phyloP scores from a whole-genome alignment of 2,113 vertebrate species.

The Gorsachius goisagi region DNA sequence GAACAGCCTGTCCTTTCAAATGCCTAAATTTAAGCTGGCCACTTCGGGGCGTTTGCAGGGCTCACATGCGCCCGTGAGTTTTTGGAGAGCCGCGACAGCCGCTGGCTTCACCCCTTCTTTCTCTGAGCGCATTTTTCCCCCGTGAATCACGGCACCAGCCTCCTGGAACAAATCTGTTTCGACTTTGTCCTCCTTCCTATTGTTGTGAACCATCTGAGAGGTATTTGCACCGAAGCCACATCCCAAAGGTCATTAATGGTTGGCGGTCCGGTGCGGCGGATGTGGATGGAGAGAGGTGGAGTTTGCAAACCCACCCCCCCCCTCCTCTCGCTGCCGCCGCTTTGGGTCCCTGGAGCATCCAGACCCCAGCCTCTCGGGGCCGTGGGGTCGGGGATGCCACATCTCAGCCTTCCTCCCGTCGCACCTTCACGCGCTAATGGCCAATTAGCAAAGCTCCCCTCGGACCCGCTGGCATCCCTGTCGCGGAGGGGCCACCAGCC shows the following conservation, averaged over 20 bases:
- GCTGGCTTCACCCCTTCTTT: background rate
- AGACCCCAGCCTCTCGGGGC: background rate
- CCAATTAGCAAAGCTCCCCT: background rate
- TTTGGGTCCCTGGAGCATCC: background rate
- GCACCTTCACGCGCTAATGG: fast-evolving
- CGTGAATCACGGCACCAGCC: background rate
- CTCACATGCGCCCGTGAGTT: fast-evolving
- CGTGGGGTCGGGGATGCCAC: background rate
- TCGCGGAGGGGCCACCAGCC: background rate
- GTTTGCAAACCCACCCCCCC: background rate
- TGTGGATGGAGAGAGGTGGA: background rate
- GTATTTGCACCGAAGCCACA: background rate
- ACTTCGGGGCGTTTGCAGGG: background rate
- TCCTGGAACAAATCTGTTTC: background rate
- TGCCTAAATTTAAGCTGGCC: background rate
- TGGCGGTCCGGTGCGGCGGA: fast-evolving
- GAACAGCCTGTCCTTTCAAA: constrained; percentile 47
- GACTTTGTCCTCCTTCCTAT: background rate
- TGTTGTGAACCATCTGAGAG: background rate
- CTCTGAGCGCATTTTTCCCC: background rate
- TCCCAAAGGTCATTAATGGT: background rate
- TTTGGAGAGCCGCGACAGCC: background rate
- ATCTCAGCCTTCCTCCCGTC: background rate
- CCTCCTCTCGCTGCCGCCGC: fast-evolving
- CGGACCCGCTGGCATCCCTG: fast-evolving